Evolutionary conservation across 2,888 invertebrate genomes (phyloP).

Genomic region (Alviniconcha strummeri): DNA sequence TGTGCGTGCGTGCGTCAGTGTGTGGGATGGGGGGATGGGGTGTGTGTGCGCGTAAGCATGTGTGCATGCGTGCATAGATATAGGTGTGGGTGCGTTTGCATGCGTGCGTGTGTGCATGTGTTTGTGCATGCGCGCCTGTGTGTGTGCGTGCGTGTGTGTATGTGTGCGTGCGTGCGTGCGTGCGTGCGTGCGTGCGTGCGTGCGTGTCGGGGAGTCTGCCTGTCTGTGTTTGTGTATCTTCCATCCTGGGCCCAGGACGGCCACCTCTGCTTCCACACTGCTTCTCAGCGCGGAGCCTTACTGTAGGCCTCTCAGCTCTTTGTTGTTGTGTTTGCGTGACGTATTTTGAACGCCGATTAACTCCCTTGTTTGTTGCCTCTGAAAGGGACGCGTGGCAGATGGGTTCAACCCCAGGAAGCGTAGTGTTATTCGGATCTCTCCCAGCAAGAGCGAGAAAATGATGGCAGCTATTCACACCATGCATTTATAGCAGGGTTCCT

Average conservation of each 20-base stretch:
- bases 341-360: no score
- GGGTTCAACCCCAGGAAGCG: no score
- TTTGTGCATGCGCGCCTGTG: neutral
- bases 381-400: no score
- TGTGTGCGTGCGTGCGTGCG: neutral
- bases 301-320: no score
- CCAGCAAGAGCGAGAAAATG: no score
- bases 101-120: neutral
- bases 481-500: no score
- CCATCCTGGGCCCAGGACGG: neutral
- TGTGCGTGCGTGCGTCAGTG: neutral
- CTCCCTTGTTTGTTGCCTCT: neutral
- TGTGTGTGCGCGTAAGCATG: slow-evolving; percentile 22
- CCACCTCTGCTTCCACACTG: no score
- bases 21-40: neutral
- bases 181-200: neutral
- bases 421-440: no score
- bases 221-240: neutral
- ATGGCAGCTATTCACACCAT: no score
- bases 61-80: neutral
- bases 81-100: neutral
- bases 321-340: no score
- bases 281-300: no score
- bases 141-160: neutral
- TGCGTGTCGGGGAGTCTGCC: neutral